These are phyloP conservation scores for Scotopteryx bipunctaria DNA, from an alignment of 2,888 invertebrate species.

Conservation along the genomic window DNA sequence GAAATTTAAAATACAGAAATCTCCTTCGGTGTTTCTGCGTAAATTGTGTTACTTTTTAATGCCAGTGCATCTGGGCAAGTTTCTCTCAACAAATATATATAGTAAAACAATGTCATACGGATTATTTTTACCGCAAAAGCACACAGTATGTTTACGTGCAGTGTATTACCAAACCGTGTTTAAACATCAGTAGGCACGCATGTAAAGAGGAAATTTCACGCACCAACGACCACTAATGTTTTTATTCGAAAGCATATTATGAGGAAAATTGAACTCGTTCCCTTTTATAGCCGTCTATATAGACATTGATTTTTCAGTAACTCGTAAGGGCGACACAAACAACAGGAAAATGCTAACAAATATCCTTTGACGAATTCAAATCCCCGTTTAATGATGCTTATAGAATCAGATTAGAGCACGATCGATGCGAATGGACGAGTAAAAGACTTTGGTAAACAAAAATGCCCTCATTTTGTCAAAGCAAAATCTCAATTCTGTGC, in stretches of 20 bases:
- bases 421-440: constrained; percentile 31
- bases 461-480: constrained; percentile 16
- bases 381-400: constrained; percentile 37
- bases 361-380: constrained; percentile 35
- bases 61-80: neutral
- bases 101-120: neutral
- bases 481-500: constrained; percentile 8
- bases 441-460: constrained; percentile 22
- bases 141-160: constrained; percentile 1
- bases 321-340: constrained; percentile 29
- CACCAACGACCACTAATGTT: constrained; percentile 55
- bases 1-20: neutral
- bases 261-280: constrained; percentile 52
- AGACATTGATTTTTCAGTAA: constrained; percentile 51
- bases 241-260: constrained; percentile 53
- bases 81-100: constrained; percentile 5
- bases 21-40: neutral
- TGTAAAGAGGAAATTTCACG: constrained; percentile 56
- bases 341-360: constrained; percentile 34
- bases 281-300: constrained; percentile 48
- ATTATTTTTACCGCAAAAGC: constrained; percentile 2
- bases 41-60: neutral
- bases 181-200: constrained; percentile 42
- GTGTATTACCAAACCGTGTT: constrained; percentile 21
- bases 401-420: constrained; percentile 29